These are phyloP conservation scores for Trachops cirrhosus DNA, from an alignment of 2,797 vertebrate genomes.

Conservation along the genomic window DNA sequence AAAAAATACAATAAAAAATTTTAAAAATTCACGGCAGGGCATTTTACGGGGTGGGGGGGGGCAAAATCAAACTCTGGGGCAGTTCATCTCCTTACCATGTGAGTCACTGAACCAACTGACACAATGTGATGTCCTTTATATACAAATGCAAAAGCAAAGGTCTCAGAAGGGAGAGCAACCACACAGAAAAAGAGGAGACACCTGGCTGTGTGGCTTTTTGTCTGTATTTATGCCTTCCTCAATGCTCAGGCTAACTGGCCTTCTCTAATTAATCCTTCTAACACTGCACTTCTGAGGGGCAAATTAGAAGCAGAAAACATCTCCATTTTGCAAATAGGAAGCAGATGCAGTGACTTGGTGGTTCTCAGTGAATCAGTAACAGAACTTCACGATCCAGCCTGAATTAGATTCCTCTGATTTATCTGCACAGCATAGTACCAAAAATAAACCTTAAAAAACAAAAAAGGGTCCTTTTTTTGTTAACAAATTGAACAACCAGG, in stretches of 20 bases:
- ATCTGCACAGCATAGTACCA: neutral
- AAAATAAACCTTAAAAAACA: neutral
- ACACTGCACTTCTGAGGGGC: conserved; percentile 41
- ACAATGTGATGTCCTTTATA: neutral
- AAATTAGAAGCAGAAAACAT: conserved; percentile 74
- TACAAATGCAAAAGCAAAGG: conserved; percentile 9
- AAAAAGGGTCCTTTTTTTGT: neutral
- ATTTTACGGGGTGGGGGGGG: neutral
- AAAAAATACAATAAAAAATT: neutral
- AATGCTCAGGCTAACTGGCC: neutral
- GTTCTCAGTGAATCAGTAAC: conserved; percentile 53
- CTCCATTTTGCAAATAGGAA: conserved; percentile 70
- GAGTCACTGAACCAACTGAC: neutral
- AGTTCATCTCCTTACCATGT: neutral
- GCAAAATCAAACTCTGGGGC: neutral
- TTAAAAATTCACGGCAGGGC: neutral
- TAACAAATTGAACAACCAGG: neutral
- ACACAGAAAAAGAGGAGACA: neutral
- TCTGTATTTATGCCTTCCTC: conserved; percentile 30
- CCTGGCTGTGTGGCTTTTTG: neutral
- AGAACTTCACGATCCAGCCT: conserved; percentile 51
- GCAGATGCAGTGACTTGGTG: conserved; percentile 66
- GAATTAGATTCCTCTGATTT: conserved; percentile 28
- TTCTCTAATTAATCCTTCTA: conserved; percentile 67
- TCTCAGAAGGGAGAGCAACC: neutral